Base-by-base conservation (phyloP, 2,888 invertebrate species). In the Oxyteleia sp. region DNA sequence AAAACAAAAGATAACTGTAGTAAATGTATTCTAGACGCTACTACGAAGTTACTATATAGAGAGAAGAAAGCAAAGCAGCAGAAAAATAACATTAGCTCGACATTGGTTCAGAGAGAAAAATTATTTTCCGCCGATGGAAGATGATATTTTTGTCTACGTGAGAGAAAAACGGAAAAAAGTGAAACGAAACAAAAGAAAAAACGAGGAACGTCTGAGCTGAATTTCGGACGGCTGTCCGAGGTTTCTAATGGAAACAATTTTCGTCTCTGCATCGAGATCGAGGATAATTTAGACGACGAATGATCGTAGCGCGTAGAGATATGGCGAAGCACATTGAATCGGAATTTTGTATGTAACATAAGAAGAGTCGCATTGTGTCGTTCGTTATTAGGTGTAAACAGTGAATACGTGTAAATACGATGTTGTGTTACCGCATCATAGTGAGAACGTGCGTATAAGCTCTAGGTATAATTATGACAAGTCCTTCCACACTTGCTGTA, bases 291-390 rank as follows among this genome's bases (percentile, higher is more conserved):
- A 82, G 53, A 49, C 57, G 49, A 43, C 51, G 41, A 75, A 76
- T 47, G 55, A 69, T 57, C 57, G 23, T 78, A 82, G 71, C 38
- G 43, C 68, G 68, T 78, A 78, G 64, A 82, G 82, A 82, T 82
- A 82, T 78, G 82, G 63, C 82, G 82, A 82, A 78, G 78, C 78
- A 78, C 82, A 78, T 82, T 78, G 74, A 83, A 83, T 78, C 61
- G 74, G 59, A 79, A 61, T 83, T 83, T 83, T 83, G 79, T 83
- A 79, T 83, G 75, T 83, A 72, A 51, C 41, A 68, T 72, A 72
- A 82, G 38, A 55, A 61, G 35, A 80, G 41, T 80, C 49, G 53
- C 49, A 80, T 61, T 80, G 59, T 72, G 29, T 49, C 26, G 51
- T 55, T 81, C 59, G 68, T 74, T 75, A 69, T 20, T 81, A 69